phyloP scores from a whole-genome alignment of 2,113 vertebrate genomes.

The Asarcornis scutulata region DNA sequence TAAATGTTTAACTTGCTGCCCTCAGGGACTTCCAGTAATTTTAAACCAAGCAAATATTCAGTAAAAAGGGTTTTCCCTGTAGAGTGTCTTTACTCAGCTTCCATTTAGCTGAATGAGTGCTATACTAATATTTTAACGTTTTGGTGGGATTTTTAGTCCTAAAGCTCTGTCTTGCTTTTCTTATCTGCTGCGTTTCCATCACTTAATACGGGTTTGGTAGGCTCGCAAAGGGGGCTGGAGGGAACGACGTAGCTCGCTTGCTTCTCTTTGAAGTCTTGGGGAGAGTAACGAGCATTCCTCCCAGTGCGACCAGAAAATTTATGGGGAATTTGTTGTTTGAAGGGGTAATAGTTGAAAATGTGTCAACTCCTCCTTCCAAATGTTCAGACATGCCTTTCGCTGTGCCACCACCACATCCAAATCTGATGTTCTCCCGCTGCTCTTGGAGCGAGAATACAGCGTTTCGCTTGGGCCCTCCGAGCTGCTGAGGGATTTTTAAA shows the following conservation, averaged over 20 bases:
- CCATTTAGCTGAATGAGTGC: not conserved
- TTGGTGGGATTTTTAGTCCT: not conserved
- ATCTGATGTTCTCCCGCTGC: not conserved
- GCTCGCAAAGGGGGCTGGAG: not conserved
- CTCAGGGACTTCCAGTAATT: conserved; percentile 20
- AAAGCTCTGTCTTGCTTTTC: conserved; percentile 44
- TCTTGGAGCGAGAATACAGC: not conserved
- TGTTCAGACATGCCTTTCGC: not conserved
- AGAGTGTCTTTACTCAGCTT: not conserved
- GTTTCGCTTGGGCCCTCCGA: not conserved
- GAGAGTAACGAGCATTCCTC: conserved; percentile 32
- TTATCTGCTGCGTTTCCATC: conserved; percentile 37
- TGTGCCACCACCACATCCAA: not conserved
- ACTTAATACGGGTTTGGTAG: not conserved
- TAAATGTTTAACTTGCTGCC: conserved; percentile 57
- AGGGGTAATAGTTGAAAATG: conserved; percentile 15
- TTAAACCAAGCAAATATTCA: conserved; percentile 23
- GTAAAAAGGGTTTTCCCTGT: not conserved
- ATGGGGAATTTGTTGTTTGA: conserved; percentile 40
- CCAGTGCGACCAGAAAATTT: not conserved
- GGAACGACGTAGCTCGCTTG: not conserved
- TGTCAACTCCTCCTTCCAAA: conserved; percentile 39
- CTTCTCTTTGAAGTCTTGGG: conserved; percentile 38
- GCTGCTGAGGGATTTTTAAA: not conserved
- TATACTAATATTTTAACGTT: not conserved